Percentiles rank a stretch among this genome's conserved stretches.
Evolutionary conservation across 2,888 invertebrate species (phyloP).

Genomic region (Cremastobaeus sp.): DNA sequence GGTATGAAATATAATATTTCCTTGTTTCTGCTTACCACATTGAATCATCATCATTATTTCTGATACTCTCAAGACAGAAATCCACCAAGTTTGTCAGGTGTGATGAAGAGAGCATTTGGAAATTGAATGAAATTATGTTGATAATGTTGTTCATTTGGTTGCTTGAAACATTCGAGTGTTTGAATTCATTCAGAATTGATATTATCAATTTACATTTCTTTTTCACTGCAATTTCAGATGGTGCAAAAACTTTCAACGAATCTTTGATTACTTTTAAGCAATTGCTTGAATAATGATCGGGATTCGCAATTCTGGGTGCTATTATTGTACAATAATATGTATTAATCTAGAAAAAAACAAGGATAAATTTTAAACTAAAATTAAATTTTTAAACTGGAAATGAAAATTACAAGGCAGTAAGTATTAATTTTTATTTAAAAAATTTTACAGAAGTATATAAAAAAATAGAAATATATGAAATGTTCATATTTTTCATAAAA

Average conservation of each 20-base stretch:
- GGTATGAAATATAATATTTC: too few relatives aligned
- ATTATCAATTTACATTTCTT: conserved; percentile 72
- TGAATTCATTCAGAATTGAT: conserved; percentile 75
- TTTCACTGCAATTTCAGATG: conserved; percentile 64
- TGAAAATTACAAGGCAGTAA: too few relatives aligned
- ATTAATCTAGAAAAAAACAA: conserved; percentile 40
- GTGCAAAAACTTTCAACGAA: conserved; percentile 68
- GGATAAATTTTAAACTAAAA: not conserved
- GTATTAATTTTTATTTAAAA: too few relatives aligned
- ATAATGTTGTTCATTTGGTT: conserved; percentile 79
- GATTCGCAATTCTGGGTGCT: conserved; percentile 64
- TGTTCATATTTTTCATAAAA: too few relatives aligned
- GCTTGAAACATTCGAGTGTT: conserved; percentile 75
- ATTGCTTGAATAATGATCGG: too few relatives aligned
- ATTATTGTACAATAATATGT: conserved; percentile 60
- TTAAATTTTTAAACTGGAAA: too few relatives aligned
- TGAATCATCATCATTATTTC: conserved; percentile 79
- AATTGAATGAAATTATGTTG: conserved; percentile 79
- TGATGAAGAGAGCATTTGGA: conserved; percentile 79
- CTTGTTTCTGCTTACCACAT: too few relatives aligned
- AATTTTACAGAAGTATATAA: too few relatives aligned
- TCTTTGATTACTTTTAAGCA: conserved; percentile 70
- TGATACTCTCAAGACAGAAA: conserved; percentile 80
- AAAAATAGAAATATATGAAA: too few relatives aligned
- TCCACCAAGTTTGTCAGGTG: conserved; percentile 81